Evolutionary conservation across 35 echinoderm and acorn worm genomes (phyloP), one percentile per base, ranked within the genome.

Genomic region (Heliocidaris tuberculata): DNA sequence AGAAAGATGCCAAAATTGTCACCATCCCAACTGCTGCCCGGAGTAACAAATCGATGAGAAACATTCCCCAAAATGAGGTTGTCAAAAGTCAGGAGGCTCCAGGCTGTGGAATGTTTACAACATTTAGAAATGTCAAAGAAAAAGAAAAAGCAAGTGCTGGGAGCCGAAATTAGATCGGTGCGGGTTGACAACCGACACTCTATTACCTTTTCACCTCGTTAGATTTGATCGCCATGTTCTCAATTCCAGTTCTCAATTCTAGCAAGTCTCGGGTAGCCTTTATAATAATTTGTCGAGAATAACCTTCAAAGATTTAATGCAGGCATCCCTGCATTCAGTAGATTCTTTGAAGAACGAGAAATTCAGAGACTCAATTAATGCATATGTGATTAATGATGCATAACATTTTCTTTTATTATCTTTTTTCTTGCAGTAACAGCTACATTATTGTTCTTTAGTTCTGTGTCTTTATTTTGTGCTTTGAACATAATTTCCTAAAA

Each of bases 141-240:
- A n/a, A 78, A 70, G 60, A 12, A 15, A 4, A 59, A 59, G 27
- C 16, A 70, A 21, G 16, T 6, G 27, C 11, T 70, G 65, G 65
- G n/a, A 78, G 21, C 65, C 7, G 65, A 78, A 78, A 78, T 78
- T 78, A 78, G 65, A 78, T 78, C 21, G 7, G 21, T 24, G 21
- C 60, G 21, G 7, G 21, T 17, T 21, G 65, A 78, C 65, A 78
- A 7, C 27, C 7, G 27, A 78, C 65, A 78, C 21, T 78, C 27
- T 78, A 78, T 78, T 78, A 78, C 65, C 60, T 78, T 78, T 78
- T 78, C 65, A 78, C 65, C 65, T 78, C 65, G 21, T 27, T n/a
- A 56, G 27, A 19, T 78, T 78, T 78, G 65, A 78, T 21, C 27
- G 65, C 27, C 65, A 78, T 6, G 10, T 56, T 78, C 27, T 78